Base-by-base conservation (phyloP, 2,888 invertebrate species). In the Crocallis elinguaria region DNA sequence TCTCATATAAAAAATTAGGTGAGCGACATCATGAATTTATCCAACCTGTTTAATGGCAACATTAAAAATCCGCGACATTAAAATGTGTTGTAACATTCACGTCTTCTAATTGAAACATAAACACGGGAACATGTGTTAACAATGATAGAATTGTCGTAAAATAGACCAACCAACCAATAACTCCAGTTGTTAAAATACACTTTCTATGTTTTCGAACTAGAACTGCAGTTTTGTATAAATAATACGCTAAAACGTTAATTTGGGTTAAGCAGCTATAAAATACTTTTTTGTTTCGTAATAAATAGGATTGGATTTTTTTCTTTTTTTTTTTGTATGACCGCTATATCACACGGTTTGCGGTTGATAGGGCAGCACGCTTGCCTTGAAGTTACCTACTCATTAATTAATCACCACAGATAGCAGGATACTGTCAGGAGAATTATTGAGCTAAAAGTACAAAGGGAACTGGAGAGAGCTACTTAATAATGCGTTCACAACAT, bases 31-130 rank as follows among this genome's bases (percentile, higher is more conserved):
- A 27, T 19, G 16, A 42, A 37, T 38, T 46, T 19, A 27, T 32
- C 27, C 42, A 30, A 9, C 9, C 30, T 5, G 32, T 36, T 53
- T 53, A 36, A 48, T 37, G 8, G 27, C 14, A 27, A 21, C 37
- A 35, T 53, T 14, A 53, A 53, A 43, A 53, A 48, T 53, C 48
- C 38, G 48, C 53, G 53, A 53, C 48, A 53, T 42, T 37, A 23
- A 41, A 43, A 12, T 19, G 38, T 43, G 42, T 38, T 33, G 48
- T 38, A 53, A 53, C 38, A 16, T 27, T 23, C 42, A 36, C 41
- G 39, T 48, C 16, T 38, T 30, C 21, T 53, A 37, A 53, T 48
- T 48, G 33, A 46, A 41, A 46, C 19, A 46, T 29, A 46, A 53
- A 53, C 53, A 41, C 35, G 5, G 29, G 38, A 44, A 51, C 51